Percentiles rank a stretch among this genome's conserved stretches.
Conservation (phyloP, 2,797 vertebrate species). For the Chaetophractus vellerosus region DNA sequence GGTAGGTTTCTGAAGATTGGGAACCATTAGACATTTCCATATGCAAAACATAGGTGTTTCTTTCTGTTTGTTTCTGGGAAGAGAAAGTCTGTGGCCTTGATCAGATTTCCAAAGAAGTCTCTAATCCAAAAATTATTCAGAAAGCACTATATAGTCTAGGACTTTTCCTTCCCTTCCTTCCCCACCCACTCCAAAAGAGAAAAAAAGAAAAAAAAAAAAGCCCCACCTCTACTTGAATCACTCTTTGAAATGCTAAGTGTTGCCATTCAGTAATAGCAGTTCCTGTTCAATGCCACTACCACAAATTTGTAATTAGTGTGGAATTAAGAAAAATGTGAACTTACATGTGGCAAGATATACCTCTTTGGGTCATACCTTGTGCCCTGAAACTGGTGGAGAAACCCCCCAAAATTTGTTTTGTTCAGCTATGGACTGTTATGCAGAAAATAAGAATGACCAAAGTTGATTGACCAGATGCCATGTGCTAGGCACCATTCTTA, state of each 20-base stretch:
- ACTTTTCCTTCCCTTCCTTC: background rate
- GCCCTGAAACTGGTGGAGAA: background rate
- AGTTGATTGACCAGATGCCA: background rate
- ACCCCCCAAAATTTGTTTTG: background rate
- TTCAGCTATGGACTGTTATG: background rate
- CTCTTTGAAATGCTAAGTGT: background rate
- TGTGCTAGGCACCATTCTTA: background rate
- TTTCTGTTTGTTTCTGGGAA: background rate
- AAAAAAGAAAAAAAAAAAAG: background rate
- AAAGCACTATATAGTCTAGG: background rate
- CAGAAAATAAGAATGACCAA: background rate
- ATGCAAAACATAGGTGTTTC: background rate
- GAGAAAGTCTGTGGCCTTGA: background rate
- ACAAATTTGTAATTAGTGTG: conserved; percentile 30
- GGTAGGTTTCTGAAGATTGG: background rate
- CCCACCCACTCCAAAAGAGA: background rate
- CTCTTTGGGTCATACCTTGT: background rate
- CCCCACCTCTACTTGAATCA: background rate
- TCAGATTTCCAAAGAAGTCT: background rate
- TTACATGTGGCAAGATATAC: conserved; percentile 16
- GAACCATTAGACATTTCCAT: background rate
- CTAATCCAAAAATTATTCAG: background rate
- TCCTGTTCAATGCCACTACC: background rate
- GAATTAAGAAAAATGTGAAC: conserved; percentile 9
- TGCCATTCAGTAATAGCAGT: background rate